phyloP scores from a whole-genome alignment of 1,140 invertebrate species.

The Listronotus bonariensis region DNA sequence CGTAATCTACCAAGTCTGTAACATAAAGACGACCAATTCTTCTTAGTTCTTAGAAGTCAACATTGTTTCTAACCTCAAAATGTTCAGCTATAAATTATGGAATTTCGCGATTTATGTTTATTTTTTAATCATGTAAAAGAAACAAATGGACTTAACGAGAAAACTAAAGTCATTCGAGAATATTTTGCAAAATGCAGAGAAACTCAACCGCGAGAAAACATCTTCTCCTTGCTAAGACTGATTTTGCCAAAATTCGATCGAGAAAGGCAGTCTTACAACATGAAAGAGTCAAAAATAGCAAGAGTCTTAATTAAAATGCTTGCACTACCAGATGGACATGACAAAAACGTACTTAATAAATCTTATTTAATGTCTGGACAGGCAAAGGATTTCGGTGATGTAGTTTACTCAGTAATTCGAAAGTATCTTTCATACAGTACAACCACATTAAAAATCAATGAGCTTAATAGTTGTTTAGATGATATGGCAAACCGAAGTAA shows the following conservation, averaged over 20 bases:
- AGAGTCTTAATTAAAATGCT: slow-evolving; percentile 71
- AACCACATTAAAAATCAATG: slow-evolving; percentile 61
- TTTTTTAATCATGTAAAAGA: slow-evolving; percentile 39
- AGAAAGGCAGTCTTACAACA: slow-evolving; percentile 66
- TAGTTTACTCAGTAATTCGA: slow-evolving; percentile 71
- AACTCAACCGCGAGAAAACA: slow-evolving; percentile 39
- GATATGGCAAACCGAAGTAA: slow-evolving; percentile 65
- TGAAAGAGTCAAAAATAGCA: slow-evolving; percentile 69
- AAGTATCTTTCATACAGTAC: slow-evolving; percentile 61
- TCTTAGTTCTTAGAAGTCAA: too few relatives aligned
- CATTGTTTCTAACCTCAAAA: too few relatives aligned
- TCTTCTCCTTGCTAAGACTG: slow-evolving; percentile 73
- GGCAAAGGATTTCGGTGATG: slow-evolving; percentile 74
- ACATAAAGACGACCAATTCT: too few relatives aligned
- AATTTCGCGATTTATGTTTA: slow-evolving; percentile 43
- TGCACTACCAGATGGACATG: slow-evolving; percentile 66
- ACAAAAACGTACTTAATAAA: slow-evolving; percentile 69
- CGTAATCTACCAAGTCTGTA: too few relatives aligned
- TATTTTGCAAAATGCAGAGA: slow-evolving; percentile 38
- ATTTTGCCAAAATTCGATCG: slow-evolving; percentile 72
- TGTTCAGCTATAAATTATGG: slow-evolving; percentile 15
- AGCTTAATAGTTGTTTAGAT: slow-evolving; percentile 74
- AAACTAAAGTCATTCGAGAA: slow-evolving; percentile 34
- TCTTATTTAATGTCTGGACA: slow-evolving; percentile 46
- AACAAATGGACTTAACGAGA: slow-evolving; percentile 27